Evolutionary conservation across 2,797 vertebrate species (phyloP).

Genomic region (Gymnothorax javanicus): DNA sequence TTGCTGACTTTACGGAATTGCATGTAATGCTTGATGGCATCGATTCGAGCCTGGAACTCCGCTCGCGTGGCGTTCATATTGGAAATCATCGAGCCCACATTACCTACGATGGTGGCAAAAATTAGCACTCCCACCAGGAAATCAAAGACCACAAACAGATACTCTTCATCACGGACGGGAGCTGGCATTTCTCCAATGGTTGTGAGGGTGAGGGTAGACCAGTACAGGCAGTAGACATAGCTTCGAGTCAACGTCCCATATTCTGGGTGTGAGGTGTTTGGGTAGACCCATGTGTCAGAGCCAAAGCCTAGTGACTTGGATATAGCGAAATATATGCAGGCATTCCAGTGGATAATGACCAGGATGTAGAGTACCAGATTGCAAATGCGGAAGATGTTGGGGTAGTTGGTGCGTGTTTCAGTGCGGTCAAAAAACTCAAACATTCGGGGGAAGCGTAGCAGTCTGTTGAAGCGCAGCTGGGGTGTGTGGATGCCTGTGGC

Average conservation of each 20-base stretch:
- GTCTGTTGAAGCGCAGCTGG: constrained; percentile 88
- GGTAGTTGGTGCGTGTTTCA: constrained; percentile 91
- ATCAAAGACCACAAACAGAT: constrained; percentile 93
- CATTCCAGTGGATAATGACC: constrained; percentile 98
- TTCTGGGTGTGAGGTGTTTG: constrained; percentile 80
- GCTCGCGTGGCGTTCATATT: constrained; percentile 80
- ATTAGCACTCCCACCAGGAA: constrained; percentile 90
- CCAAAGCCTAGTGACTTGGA: constrained; percentile 92
- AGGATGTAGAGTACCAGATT: constrained; percentile 93
- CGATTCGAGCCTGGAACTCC: constrained; percentile 77
- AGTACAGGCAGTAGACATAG: constrained; percentile 93
- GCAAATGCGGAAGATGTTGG: constrained; percentile 89
- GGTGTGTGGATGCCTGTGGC: constrained; percentile 77
- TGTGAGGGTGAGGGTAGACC: constrained; percentile 94
- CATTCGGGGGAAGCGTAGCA: constrained; percentile 87
- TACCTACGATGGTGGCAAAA: constrained; percentile 87
- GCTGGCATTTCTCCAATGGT: constrained; percentile 95
- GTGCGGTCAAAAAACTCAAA: constrained; percentile 93
- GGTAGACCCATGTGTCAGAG: constrained; percentile 92
- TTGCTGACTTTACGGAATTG: constrained; percentile 79
- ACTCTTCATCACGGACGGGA: constrained; percentile 90
- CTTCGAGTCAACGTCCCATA: constrained; percentile 78
- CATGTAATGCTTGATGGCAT: constrained; percentile 80
- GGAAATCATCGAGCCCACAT: constrained; percentile 81
- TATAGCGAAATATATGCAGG: constrained; percentile 92